Percentiles rank a stretch among this genome's conserved stretches.
Evolutionary conservation across 2,888 invertebrate species (phyloP).

Genomic region (Conistra vaccinii): DNA sequence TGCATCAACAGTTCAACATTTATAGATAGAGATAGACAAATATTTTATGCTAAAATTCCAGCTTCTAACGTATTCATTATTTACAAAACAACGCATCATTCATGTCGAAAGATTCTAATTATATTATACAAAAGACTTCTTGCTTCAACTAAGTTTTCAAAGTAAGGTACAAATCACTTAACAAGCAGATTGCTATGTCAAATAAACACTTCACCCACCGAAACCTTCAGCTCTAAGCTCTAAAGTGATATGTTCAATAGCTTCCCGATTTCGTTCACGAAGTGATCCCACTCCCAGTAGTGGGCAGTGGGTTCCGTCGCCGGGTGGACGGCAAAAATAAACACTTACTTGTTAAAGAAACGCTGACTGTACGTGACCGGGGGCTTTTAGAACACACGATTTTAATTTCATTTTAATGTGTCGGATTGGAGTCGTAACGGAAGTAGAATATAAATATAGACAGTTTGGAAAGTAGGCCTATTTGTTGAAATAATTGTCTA

Average conservation of each 20-base stretch:
- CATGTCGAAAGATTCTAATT: neutral
- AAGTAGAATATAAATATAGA: too few relatives aligned
- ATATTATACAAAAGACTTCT: neutral
- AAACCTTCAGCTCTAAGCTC: conserved; percentile 29
- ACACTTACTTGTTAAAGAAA: conserved; percentile 81
- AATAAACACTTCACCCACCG: conserved; percentile 36
- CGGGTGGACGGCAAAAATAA: conserved; percentile 76
- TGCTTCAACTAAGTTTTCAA: too few relatives aligned
- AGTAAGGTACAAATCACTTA: neutral
- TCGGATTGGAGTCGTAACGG: conserved; percentile 22
- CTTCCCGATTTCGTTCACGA: conserved; percentile 50
- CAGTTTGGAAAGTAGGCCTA: too few relatives aligned
- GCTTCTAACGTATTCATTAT: neutral
- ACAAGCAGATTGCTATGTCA: conserved; percentile 26
- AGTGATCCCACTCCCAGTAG: conserved; percentile 45
- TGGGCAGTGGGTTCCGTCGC: conserved; percentile 53
- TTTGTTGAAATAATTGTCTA: too few relatives aligned
- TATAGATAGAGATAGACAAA: neutral
- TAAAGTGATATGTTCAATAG: conserved; percentile 63
- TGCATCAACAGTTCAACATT: neutral
- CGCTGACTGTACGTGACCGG: conserved; percentile 73
- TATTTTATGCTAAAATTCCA: neutral
- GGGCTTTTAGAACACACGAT: conserved; percentile 67
- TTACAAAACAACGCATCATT: neutral
- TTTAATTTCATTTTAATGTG: conserved; percentile 44